Evolutionary conservation across 92 coral and sea anemone species (phyloP).

Genomic region (Parazoanthus darwini): DNA sequence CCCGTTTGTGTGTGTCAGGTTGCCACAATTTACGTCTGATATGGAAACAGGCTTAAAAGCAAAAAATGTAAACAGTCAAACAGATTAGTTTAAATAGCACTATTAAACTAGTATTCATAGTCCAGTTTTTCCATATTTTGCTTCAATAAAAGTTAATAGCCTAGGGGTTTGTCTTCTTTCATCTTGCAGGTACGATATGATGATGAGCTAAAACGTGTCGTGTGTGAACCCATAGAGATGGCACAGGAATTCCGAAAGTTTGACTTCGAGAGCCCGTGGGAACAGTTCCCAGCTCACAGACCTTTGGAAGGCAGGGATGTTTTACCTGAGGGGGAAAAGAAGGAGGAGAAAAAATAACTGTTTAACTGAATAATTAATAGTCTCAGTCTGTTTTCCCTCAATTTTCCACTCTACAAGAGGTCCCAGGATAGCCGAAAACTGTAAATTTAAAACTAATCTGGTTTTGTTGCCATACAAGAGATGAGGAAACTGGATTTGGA

Average conservation of each 20-base stretch:
- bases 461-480: not conserved
- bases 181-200: conserved; percentile 85
- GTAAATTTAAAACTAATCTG: not conserved
- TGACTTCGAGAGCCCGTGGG: conserved; percentile 96
- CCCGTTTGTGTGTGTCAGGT: no score
- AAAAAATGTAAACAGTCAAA: no score
- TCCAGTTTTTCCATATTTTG: not conserved
- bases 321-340: conserved; percentile 46
- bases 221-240: conserved; percentile 95
- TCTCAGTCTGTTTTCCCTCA: not conserved
- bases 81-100: no score
- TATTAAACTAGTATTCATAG: no score
- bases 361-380: not conserved
- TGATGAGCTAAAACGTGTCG: conserved; percentile 95
- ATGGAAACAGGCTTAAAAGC: no score
- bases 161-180: not conserved
- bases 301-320: conserved; percentile 22
- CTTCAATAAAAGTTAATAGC: not conserved
- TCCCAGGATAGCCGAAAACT: not conserved
- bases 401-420: not conserved
- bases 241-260: conserved; percentile 96
- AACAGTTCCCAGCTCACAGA: conserved; percentile 92
- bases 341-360: conserved; percentile 38
- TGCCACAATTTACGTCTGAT: no score
- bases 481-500: not conserved